phyloP scores from a whole-genome alignment of 2,113 vertebrate species.

The Tringa solitaria region DNA sequence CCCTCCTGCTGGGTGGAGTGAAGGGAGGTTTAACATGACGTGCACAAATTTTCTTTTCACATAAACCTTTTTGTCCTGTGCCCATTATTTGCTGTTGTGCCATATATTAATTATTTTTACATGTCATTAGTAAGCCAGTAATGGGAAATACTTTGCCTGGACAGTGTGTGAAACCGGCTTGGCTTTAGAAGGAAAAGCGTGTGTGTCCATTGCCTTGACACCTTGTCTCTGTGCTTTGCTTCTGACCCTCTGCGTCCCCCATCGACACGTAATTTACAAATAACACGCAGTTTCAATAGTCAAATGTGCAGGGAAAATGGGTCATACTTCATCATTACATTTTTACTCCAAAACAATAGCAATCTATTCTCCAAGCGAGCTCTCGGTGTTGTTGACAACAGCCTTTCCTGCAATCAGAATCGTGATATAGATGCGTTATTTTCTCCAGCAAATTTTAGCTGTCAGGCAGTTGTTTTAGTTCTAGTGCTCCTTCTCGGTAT shows the following conservation, averaged over 20 bases:
- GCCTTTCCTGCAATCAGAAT: not conserved
- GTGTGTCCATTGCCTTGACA: not conserved
- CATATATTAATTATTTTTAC: not conserved
- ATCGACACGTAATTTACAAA: not conserved
- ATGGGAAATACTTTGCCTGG: not conserved
- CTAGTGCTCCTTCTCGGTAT: not conserved
- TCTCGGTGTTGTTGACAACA: not conserved
- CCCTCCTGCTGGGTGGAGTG: not conserved
- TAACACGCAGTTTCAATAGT: accelerated
- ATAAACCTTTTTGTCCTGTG: not conserved
- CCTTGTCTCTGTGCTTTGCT: not conserved
- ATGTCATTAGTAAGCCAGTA: not conserved
- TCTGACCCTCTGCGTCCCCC: not conserved
- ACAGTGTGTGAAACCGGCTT: not conserved
- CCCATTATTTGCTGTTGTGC: not conserved
- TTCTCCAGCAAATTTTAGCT: constrained; percentile 30
- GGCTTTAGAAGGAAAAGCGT: not conserved
- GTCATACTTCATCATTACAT: not conserved
- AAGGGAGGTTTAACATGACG: not conserved
- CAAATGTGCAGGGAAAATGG: not conserved
- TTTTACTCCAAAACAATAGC: not conserved
- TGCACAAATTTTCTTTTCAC: not conserved
- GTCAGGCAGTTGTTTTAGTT: constrained; percentile 10
- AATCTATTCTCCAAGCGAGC: not conserved
- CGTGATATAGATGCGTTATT: not conserved